Evolutionary conservation across 2,113 vertebrate genomes (phyloP).

Genomic region (Ornithorhynchus anatinus): DNA sequence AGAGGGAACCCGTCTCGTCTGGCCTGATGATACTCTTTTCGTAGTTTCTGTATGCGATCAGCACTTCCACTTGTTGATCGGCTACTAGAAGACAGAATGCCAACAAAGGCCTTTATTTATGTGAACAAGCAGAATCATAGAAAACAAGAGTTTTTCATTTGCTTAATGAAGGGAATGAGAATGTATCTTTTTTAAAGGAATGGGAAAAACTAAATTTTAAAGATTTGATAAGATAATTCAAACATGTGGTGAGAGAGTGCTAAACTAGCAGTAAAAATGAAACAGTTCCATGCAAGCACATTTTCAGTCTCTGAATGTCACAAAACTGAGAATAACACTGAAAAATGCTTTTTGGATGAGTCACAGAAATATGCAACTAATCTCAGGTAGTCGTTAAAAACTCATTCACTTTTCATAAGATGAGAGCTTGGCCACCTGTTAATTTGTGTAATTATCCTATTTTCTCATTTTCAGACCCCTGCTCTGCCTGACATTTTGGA

Average conservation of each 20-base stretch:
- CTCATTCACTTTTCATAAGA: background rate
- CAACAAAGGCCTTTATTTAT: background rate
- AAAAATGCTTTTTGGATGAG: slow-evolving; percentile 12
- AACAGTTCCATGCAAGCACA: background rate
- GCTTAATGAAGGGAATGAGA: background rate
- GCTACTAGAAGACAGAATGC: slow-evolving; percentile 44
- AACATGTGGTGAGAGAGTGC: background rate
- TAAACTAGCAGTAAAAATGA: background rate
- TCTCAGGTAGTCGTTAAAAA: slow-evolving; percentile 2
- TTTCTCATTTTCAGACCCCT: no score
- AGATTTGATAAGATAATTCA: background rate
- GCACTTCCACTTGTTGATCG: slow-evolving; percentile 64
- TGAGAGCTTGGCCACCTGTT: slow-evolving; percentile 4
- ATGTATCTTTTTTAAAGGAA: background rate
- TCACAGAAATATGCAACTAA: background rate
- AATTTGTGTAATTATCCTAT: background rate
- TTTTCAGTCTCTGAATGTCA: background rate
- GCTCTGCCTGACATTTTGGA: no score
- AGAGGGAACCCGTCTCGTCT: slow-evolving; percentile 82
- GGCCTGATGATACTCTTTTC: slow-evolving; percentile 94
- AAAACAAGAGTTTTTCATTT: background rate
- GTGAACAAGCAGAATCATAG: background rate
- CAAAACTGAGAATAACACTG: background rate
- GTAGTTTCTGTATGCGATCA: slow-evolving; percentile 91
- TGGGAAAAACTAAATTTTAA: background rate